Evolutionary conservation across 2,888 invertebrate genomes (phyloP).

Genomic region (Philopedon plagiatum): DNA sequence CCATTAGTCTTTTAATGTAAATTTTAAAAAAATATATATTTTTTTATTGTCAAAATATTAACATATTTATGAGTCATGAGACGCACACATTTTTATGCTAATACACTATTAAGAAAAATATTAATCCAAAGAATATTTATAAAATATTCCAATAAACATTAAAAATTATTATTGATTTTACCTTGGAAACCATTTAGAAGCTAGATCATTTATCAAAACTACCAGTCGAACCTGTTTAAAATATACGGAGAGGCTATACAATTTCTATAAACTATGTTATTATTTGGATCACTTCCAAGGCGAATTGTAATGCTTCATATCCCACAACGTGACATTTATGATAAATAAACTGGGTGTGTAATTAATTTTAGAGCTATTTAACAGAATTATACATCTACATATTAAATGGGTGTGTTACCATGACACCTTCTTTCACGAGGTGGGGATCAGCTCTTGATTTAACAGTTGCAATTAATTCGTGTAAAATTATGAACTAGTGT

Average conservation of each 20-base stretch:
- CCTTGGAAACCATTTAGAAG: slow-evolving; percentile 23
- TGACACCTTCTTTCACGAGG: slow-evolving; percentile 27
- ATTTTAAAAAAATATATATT: background rate
- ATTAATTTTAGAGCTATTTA: slow-evolving; percentile 35
- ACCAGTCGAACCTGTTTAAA: slow-evolving; percentile 32
- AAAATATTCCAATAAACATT: slow-evolving; percentile 19
- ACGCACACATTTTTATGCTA: slow-evolving; percentile 11
- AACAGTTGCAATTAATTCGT: background rate
- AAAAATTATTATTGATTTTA: slow-evolving; percentile 26
- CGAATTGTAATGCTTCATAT: slow-evolving; percentile 30
- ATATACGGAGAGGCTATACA: slow-evolving; percentile 15
- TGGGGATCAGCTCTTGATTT: slow-evolving; percentile 32
- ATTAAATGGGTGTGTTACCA: slow-evolving; percentile 44
- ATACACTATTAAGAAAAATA: slow-evolving; percentile 13
- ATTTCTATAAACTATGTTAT: slow-evolving; percentile 28
- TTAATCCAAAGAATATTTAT: slow-evolving; percentile 11
- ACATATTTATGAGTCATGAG: slow-evolving; percentile 5
- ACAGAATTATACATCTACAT: slow-evolving; percentile 37
- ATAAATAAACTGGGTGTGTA: slow-evolving; percentile 42
- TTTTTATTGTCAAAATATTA: background rate
- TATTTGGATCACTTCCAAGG: slow-evolving; percentile 37
- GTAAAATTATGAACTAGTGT: slow-evolving; percentile 21
- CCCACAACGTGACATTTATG: slow-evolving; percentile 37
- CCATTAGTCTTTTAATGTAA: background rate
- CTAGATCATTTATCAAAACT: slow-evolving; percentile 14